Evolutionary conservation across 2,113 vertebrate species (phyloP).

Genomic region (Gymnobelideus leadbeateri): DNA sequence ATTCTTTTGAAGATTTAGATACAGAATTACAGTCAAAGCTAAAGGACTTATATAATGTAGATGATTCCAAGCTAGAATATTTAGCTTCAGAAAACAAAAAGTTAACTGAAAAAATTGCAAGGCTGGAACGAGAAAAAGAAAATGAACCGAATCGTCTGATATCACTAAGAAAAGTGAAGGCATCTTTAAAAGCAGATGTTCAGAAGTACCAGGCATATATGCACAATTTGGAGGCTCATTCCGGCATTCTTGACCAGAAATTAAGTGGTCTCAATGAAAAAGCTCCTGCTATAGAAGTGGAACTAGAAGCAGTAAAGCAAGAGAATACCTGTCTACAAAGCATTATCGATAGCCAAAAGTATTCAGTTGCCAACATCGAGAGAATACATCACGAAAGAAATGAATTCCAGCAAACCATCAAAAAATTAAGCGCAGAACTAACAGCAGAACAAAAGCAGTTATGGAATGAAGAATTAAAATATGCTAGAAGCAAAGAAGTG

Average conservation of each 20-base stretch:
- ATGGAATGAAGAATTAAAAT: slow-evolving; percentile 95
- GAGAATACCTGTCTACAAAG: slow-evolving; percentile 89
- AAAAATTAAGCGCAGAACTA: slow-evolving; percentile 88
- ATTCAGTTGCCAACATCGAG: slow-evolving; percentile 94
- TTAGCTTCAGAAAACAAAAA: slow-evolving; percentile 88
- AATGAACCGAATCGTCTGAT: slow-evolving; percentile 92
- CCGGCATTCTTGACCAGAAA: slow-evolving; percentile 88
- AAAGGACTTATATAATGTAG: slow-evolving; percentile 93
- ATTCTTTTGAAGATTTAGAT: slow-evolving; percentile 92
- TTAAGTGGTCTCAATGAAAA: slow-evolving; percentile 86
- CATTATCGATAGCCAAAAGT: slow-evolving; percentile 93
- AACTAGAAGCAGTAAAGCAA: slow-evolving; percentile 89
- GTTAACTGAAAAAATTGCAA: slow-evolving; percentile 89
- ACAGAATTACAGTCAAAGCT: slow-evolving; percentile 86
- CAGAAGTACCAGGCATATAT: slow-evolving; percentile 93
- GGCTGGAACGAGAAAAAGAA: slow-evolving; percentile 92
- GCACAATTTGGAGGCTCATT: slow-evolving; percentile 88
- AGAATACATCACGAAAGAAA: slow-evolving; percentile 95
- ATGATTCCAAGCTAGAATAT: slow-evolving; percentile 87
- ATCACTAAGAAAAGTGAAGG: slow-evolving; percentile 88
- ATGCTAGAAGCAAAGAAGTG: slow-evolving; percentile 93
- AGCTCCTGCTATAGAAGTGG: slow-evolving; percentile 88
- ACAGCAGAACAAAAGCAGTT: slow-evolving; percentile 91
- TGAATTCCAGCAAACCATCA: slow-evolving; percentile 92
- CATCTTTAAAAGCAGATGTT: slow-evolving; percentile 89